Conservation (phyloP, 2,113 vertebrate genomes). For the Geococcyx californianus region DNA sequence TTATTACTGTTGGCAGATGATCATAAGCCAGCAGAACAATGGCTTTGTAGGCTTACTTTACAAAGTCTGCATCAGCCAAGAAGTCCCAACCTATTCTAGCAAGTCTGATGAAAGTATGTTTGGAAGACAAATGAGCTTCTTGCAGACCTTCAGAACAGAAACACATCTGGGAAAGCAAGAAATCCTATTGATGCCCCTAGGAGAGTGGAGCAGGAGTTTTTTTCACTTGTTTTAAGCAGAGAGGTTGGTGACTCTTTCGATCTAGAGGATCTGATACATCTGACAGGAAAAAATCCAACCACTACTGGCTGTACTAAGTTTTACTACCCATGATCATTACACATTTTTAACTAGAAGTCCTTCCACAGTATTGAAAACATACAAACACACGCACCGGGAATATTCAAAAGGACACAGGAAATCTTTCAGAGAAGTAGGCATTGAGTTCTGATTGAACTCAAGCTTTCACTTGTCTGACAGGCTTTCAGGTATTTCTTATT, state of each 20-base stretch:
- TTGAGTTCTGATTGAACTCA: neutral
- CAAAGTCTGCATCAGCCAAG: neutral
- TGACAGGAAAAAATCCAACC: neutral
- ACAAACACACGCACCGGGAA: neutral
- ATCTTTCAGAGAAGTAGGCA: neutral
- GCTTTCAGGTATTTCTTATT: neutral
- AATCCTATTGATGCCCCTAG: neutral
- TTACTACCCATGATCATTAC: accelerated
- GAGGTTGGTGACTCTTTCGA: neutral
- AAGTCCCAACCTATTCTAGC: neutral
- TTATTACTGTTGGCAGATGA: neutral
- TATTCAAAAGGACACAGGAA: neutral
- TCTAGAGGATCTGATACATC: neutral
- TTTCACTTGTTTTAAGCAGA: neutral
- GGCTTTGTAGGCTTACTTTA: neutral
- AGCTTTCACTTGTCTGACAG: neutral
- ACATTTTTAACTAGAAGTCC: neutral
- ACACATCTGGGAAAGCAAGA: neutral
- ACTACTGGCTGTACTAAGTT: neutral
- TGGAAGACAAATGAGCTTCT: neutral
- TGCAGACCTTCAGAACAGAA: neutral
- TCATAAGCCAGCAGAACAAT: neutral
- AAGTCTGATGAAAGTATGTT: neutral
- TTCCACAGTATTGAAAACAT: neutral
- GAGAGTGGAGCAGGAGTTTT: accelerated